Base-by-base conservation (phyloP, 2,888 invertebrate genomes). In the Dascillus cervinus region DNA sequence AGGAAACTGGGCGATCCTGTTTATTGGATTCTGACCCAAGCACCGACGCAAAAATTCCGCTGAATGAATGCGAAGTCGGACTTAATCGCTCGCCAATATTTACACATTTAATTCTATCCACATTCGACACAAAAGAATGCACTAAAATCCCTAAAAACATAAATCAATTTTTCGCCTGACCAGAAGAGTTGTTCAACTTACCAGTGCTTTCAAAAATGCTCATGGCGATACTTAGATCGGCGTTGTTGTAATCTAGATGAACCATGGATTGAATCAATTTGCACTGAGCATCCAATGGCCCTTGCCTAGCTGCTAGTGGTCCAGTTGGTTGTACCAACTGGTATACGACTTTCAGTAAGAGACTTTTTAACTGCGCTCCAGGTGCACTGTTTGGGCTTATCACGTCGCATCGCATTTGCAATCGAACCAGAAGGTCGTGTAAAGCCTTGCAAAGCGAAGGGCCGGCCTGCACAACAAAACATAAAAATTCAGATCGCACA, bases 21-120 rank as follows among this genome's bases (percentile, higher is more conserved):
- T 73, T 72, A 29, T 67, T 65, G 8, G 72, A 65, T 48, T 77
- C 77, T 0, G 75, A 72, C 1, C 82, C 76, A 26, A 82, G 65
- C 4, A 82, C 77, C 36, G 76, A 83, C 2, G 84, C 82, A 64
- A 87, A 82, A 43, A 86, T 67, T 34, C 85, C 85, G 48, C 82
- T 82, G 43, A 83, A 78, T 30, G 50, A 39, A 43, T 75, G 75
- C 13, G 71, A 65, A 32, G 71, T 67, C 36, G 70, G 65, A 43
- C 59, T 67, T 34, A 64, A 61, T 10, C 66, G 64, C 46, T 73
- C 72, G 1, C 67, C 66, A 14, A 70, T 64, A 20, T 70, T 71
- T 31, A 70, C 69, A 43, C 74, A 73, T 47, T 70, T 70, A 22
- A 73, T 62, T 47, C 69, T 66, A 37, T 74, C 74, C 1, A 67